Base-by-base conservation (phyloP, 1,140 invertebrate species). In the Pomacea maculata region DNA sequence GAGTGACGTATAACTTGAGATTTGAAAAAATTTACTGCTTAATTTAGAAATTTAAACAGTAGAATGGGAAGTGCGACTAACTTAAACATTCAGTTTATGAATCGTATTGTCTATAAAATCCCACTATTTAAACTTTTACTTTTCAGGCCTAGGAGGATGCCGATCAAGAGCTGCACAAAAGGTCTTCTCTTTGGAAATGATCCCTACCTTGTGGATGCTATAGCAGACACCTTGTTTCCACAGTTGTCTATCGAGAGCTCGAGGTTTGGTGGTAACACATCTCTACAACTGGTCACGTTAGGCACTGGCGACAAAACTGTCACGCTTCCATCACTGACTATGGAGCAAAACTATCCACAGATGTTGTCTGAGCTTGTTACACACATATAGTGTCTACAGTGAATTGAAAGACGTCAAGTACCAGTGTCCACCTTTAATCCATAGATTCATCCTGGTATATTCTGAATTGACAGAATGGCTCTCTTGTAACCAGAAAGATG, bases 301-400 rank as follows among this genome's bases (percentile, higher is more conserved):
- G 78, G 80, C 17, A 90, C 92, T 34, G 92, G 92, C 0, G 92
- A 92, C 82, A 90, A 89, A 73, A 88, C 90, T 15, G 87, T 92
- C 34, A 91, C 90, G 0, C 84, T 93, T 45, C 92, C 92, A 0
- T 91, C 92, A 29, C 85, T 93, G 25, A 91, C 90, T 82, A 86
- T 92, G 21, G 92, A 93, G 80, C 92, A 92, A 84, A 92, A 92
- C 83, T 93, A 93, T 84, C 89, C 91, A 76, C 92, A 93, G 85
- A 91, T 93, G 84, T 86, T 93, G 67, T 92, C 92, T 0, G 92
- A 93, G 81, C 85, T 93, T 2, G 92, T 92, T n/a, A 89, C 91
- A 81, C 88, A 89, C 75, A 89, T 91, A 52, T 91, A 78, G 61
- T 12, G 57, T 45, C 21, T 74, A 14, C 34, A 64, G 15, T 14